phyloP scores from a whole-genome alignment of 2,888 invertebrate species.

The Cremastinae sp. region DNA sequence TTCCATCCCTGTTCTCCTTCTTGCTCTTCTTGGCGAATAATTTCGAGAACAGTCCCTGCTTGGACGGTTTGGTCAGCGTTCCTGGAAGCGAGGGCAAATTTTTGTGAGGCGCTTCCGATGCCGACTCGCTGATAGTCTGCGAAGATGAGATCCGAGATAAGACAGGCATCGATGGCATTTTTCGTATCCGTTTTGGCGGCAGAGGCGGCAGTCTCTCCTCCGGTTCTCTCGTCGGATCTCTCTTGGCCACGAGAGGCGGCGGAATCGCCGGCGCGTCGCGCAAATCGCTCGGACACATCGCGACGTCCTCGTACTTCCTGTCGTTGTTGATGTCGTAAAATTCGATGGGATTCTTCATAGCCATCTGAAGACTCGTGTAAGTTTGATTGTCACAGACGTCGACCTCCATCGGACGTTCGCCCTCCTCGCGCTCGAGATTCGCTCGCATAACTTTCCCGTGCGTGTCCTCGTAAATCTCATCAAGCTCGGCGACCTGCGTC shows the following conservation, averaged over 20 bases:
- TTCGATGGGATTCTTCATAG: slow-evolving; percentile 90
- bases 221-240: slow-evolving; percentile 81
- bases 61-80: slow-evolving; percentile 83
- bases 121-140: slow-evolving; percentile 63
- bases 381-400: slow-evolving; percentile 90
- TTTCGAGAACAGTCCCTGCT: slow-evolving; percentile 85
- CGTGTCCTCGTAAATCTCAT: slow-evolving; percentile 90
- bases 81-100: slow-evolving; percentile 82
- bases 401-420: slow-evolving; percentile 80
- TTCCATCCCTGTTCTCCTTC: slow-evolving; percentile 76
- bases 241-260: slow-evolving; percentile 75
- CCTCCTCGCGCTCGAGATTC: slow-evolving; percentile 63
- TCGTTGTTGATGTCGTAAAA: slow-evolving; percentile 81
- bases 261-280: slow-evolving; percentile 66
- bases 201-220: slow-evolving; percentile 87
- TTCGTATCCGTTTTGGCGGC: slow-evolving; percentile 87
- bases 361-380: slow-evolving; percentile 91
- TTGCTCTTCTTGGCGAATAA: slow-evolving; percentile 83
- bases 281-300: slow-evolving; percentile 74
- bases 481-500: slow-evolving; percentile 89
- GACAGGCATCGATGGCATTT: slow-evolving; percentile 77
- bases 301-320: slow-evolving; percentile 83
- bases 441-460: slow-evolving; percentile 82
- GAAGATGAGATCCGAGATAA: slow-evolving; percentile 72
- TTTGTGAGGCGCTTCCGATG: slow-evolving; percentile 81